Conservation (phyloP, 2,113 vertebrate species). For the Elachura formosa region DNA sequence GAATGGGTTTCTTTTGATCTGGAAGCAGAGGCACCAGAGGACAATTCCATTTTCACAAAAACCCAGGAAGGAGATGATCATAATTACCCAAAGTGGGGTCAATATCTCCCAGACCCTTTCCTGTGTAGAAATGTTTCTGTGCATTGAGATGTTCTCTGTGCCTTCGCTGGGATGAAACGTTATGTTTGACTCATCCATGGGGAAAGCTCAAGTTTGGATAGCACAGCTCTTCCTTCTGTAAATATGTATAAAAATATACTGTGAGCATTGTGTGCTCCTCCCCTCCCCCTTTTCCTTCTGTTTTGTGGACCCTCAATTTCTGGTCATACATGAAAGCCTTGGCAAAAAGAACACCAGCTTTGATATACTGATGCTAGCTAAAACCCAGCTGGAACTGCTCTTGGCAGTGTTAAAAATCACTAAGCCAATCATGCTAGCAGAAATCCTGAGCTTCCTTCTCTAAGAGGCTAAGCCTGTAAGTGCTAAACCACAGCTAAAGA, state of each 20-base stretch:
- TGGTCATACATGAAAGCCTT: not conserved
- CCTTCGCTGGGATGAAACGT: conserved; percentile 32
- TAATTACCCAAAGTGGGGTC: conserved; percentile 66
- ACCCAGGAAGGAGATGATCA: conserved; percentile 72
- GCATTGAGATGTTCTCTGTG: conserved; percentile 48
- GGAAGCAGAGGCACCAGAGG: conserved; percentile 77
- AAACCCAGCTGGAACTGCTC: not conserved
- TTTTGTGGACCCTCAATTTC: not conserved
- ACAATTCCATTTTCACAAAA: conserved; percentile 72
- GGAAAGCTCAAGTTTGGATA: conserved; percentile 40
- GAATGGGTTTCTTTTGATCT: conserved; percentile 72
- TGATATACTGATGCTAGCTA: not conserved
- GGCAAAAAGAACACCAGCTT: not conserved
- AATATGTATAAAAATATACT: conserved; percentile 55
- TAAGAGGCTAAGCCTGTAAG: not conserved
- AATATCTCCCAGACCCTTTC: conserved; percentile 38
- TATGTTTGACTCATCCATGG: conserved; percentile 66
- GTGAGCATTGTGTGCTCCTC: conserved; percentile 55
- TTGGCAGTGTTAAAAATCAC: not conserved
- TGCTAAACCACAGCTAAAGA: not conserved
- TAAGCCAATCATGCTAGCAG: not conserved
- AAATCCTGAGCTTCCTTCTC: not conserved
- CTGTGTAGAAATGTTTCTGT: conserved; percentile 54
- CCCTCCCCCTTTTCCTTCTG: conserved; percentile 30
- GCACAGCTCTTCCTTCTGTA: conserved; percentile 60